Evolutionary conservation across 1,140 invertebrate genomes (phyloP).

Genomic region (Drosophila obscura): DNA sequence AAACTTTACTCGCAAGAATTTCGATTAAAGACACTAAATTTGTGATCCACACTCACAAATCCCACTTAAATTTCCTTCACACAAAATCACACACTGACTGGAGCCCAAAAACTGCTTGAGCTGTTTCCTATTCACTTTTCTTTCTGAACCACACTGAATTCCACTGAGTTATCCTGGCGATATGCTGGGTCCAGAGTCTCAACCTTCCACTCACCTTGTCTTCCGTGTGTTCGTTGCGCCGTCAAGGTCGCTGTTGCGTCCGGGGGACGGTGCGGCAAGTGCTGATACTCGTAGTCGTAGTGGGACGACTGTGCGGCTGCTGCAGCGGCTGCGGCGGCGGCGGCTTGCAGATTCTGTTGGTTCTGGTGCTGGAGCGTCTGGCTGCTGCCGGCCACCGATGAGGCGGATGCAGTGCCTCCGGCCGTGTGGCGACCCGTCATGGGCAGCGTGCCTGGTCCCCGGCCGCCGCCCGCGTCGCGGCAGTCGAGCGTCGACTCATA

Average conservation of each 20-base stretch:
- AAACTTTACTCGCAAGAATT: too few species aligned
- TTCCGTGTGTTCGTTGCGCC: slow-evolving; percentile 79
- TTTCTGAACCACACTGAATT: neutral
- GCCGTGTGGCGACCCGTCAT: slow-evolving; percentile 59
- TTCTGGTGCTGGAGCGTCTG: slow-evolving; percentile 82
- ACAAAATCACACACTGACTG: too few species aligned
- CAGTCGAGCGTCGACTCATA: slow-evolving; percentile 83
- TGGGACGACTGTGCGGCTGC: slow-evolving; percentile 63
- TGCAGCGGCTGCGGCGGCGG: slow-evolving; percentile 61
- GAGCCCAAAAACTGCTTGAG: too few species aligned
- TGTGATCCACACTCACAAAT: too few species aligned
- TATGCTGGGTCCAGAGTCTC: neutral
- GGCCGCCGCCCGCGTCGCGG: slow-evolving; percentile 74
- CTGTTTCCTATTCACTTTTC: neutral
- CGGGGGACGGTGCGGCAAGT: slow-evolving; percentile 77
- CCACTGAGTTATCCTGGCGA: neutral
- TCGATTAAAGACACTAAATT: too few species aligned
- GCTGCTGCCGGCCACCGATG: slow-evolving; percentile 53
- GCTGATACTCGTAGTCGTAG: slow-evolving; percentile 78
- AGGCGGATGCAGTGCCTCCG: slow-evolving; percentile 21
- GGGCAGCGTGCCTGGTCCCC: slow-evolving; percentile 57
- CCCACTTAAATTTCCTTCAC: too few species aligned
- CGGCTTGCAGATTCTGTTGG: slow-evolving; percentile 78
- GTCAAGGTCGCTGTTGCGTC: slow-evolving; percentile 63
- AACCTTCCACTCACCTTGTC: slow-evolving; percentile 73